A percentile compares a stretch with the other conserved stretches of the same genome.
Evolutionary conservation across 2,888 invertebrate species (phyloP).

Genomic region (Phytoseiulus persimilis): DNA sequence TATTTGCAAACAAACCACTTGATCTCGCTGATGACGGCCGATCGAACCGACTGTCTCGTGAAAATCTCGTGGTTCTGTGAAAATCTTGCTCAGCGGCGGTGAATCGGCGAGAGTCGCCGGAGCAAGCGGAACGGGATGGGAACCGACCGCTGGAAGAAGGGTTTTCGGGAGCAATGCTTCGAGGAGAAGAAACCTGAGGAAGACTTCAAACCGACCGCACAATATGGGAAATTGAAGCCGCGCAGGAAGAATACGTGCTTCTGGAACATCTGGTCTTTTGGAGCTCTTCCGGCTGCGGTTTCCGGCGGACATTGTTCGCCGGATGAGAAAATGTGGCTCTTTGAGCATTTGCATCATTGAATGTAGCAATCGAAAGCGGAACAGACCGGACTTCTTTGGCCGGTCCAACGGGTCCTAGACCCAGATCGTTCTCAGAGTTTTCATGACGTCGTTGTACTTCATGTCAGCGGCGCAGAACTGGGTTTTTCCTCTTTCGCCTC

Average conservation of each 20-base stretch:
- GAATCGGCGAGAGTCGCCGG: neutral
- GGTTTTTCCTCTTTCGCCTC: neutral
- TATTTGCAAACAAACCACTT: constrained; percentile 39
- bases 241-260: neutral
- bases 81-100: neutral
- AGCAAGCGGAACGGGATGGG: too few relatives aligned
- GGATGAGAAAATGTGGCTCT: too few relatives aligned
- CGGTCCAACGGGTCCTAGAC: too few relatives aligned
- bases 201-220: neutral
- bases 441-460: neutral
- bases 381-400: neutral
- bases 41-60: neutral
- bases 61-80: neutral
- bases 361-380: neutral
- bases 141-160: neutral
- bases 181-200: neutral
- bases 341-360: too few relatives aligned
- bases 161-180: neutral
- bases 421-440: too few relatives aligned
- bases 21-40: neutral
- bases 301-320: too few relatives aligned
- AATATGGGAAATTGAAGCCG: neutral
- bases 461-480: neutral
- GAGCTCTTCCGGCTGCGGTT: neutral
- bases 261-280: neutral